Evolutionary conservation across 2,113 vertebrate species (phyloP).

Genomic region (Ahaetulla prasina): DNA sequence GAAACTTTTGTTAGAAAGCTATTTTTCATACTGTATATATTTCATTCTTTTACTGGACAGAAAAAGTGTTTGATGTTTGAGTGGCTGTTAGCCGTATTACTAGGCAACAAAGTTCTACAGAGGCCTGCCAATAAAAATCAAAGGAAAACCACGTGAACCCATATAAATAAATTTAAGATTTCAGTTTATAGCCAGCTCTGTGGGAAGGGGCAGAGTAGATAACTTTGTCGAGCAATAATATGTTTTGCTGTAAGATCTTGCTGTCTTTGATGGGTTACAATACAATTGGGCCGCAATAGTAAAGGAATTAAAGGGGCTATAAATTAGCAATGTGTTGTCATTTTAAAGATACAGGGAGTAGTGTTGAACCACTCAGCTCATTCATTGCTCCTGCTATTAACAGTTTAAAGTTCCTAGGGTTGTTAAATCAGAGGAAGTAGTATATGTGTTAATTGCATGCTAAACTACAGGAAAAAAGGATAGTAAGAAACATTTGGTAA

Average conservation of each 20-base stretch:
- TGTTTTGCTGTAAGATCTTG: constrained; percentile 46
- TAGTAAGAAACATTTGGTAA: constrained; percentile 39
- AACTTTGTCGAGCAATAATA: constrained; percentile 41
- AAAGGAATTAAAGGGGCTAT: constrained; percentile 57
- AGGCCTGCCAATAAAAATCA: neutral
- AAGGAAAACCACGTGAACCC: constrained; percentile 13
- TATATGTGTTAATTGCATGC: constrained; percentile 67
- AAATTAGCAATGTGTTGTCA: constrained; percentile 59
- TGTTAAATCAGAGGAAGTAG: constrained; percentile 65
- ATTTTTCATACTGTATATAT: neutral
- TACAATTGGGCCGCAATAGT: constrained; percentile 52
- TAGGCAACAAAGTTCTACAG: neutral
- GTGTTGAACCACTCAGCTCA: constrained; percentile 53
- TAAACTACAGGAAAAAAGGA: constrained; percentile 57
- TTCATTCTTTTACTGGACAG: neutral
- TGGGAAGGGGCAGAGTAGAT: constrained; percentile 35
- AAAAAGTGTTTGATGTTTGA: neutral
- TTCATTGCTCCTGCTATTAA: constrained; percentile 46
- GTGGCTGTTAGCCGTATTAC: neutral
- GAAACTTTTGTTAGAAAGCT: neutral
- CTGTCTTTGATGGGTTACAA: constrained; percentile 41
- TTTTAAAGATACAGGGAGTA: constrained; percentile 64
- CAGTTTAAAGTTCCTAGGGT: constrained; percentile 51
- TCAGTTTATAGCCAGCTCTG: constrained; percentile 30
- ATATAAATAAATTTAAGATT: constrained; percentile 29